These are phyloP conservation scores for Neoscelio sp. DNA, from an alignment of 2,888 invertebrate genomes.

Conservation along the genomic window DNA sequence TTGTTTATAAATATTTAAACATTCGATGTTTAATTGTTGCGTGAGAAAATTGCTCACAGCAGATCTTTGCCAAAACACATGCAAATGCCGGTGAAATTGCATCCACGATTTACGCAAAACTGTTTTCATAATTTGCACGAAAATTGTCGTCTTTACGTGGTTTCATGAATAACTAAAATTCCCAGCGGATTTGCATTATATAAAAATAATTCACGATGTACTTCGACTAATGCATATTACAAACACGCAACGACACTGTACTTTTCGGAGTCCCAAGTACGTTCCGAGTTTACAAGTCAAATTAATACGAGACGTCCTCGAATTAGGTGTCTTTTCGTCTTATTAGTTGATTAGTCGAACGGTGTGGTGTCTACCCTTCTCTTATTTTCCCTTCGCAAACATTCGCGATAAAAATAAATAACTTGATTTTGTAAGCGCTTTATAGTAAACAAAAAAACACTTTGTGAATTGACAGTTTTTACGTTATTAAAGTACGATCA, in stretches of 20 bases:
- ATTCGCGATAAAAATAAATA: too few species aligned
- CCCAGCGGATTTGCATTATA: slow-evolving; percentile 59
- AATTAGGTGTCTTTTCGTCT: slow-evolving; percentile 55
- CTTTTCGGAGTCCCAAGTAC: slow-evolving; percentile 52
- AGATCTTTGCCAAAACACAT: too few species aligned
- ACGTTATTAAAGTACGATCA: too few species aligned
- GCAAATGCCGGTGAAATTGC: slow-evolving; percentile 3
- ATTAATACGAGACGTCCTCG: slow-evolving; percentile 51
- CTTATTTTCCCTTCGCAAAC: too few species aligned
- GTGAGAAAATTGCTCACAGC: too few species aligned
- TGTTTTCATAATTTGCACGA: slow-evolving; percentile 47
- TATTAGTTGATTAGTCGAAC: too few species aligned
- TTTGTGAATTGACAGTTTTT: too few species aligned
- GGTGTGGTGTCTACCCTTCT: too few species aligned
- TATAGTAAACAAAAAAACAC: too few species aligned
- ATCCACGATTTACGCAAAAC: neutral
- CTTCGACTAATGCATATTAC: slow-evolving; percentile 59
- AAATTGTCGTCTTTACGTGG: slow-evolving; percentile 48
- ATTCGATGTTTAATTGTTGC: too few species aligned
- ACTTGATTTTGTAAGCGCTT: too few species aligned
- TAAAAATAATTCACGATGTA: slow-evolving; percentile 58
- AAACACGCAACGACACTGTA: slow-evolving; percentile 55
- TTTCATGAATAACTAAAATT: slow-evolving; percentile 58
- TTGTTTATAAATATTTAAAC: too few species aligned
- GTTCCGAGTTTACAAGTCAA: slow-evolving; percentile 55